Evolutionary conservation across 2,888 invertebrate species (phyloP).

Genomic region (Eristalinus aeneus): DNA sequence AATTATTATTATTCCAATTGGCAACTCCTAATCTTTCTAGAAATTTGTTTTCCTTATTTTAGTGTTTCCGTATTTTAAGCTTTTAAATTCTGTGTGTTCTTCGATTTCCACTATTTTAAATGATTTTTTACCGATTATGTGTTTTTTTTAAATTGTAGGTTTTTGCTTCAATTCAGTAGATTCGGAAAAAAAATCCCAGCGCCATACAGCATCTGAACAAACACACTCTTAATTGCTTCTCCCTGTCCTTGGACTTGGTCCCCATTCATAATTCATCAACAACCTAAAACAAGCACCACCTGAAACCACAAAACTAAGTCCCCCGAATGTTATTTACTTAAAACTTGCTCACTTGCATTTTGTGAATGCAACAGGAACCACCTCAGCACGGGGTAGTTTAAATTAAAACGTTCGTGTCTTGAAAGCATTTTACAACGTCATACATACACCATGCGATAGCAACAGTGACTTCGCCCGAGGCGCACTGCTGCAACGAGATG

Average conservation of each 20-base stretch:
- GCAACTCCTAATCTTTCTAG: no score
- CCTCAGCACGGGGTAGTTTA: neutral
- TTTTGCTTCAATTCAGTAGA: no score
- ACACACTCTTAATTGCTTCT: no score
- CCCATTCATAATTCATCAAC: neutral
- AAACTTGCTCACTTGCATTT: neutral
- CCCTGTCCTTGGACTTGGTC: neutral
- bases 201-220: no score
- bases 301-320: neutral
- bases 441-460: neutral
- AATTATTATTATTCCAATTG: no score
- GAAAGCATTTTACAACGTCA: neutral
- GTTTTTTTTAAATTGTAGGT: no score
- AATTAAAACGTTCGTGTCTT: neutral
- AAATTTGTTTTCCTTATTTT: no score
- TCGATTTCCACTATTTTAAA: no score
- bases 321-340: neutral
- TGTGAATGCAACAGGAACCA: neutral
- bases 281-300: neutral
- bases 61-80: no score
- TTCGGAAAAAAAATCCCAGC: no score
- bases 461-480: slow-evolving; percentile 32
- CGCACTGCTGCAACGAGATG: slow-evolving; percentile 48
- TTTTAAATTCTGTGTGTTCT: no score
- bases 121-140: no score